A percentile compares a stretch with the other conserved stretches of the same genome.
phyloP scores from a whole-genome alignment of 2,888 invertebrate species.

The Steinernema carpocapsae region DNA sequence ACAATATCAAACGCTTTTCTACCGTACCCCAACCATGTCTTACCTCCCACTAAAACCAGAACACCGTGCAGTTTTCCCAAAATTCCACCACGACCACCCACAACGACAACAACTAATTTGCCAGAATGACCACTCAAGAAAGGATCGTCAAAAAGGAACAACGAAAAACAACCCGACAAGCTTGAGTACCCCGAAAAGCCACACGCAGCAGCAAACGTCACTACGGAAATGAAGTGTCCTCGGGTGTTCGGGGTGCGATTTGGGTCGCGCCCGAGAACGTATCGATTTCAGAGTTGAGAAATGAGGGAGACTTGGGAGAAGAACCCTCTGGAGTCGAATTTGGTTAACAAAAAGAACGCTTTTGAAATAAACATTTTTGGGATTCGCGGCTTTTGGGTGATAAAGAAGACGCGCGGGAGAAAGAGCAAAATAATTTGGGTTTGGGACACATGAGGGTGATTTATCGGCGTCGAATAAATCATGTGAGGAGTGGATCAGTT shows the following conservation, averaged over 20 bases:
- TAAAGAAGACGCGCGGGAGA: background rate
- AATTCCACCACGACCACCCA: too few relatives aligned
- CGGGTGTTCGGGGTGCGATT: background rate
- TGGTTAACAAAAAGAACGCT: background rate
- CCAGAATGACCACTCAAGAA: background rate
- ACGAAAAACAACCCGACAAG: background rate
- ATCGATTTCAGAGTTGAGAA: constrained; percentile 7
- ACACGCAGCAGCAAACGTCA: background rate
- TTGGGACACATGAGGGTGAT: background rate
- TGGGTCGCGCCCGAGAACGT: background rate
- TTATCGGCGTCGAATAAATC: background rate
- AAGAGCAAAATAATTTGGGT: constrained; percentile 14
- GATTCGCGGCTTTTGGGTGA: background rate
- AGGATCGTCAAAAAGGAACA: background rate
- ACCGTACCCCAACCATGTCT: too few relatives aligned
- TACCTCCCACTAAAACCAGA: too few relatives aligned
- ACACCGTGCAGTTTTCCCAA: too few relatives aligned
- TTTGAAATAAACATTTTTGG: constrained; percentile 12
- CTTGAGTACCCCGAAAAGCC: background rate
- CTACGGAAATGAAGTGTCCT: constrained; percentile 11
- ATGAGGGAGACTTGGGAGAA: background rate
- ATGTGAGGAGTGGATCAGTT: too few relatives aligned
- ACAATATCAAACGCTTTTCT: too few relatives aligned
- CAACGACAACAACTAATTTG: background rate
- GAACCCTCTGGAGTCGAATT: background rate